Conservation (phyloP, 2,113 vertebrate species). For the Cyprinus carpio region DNA sequence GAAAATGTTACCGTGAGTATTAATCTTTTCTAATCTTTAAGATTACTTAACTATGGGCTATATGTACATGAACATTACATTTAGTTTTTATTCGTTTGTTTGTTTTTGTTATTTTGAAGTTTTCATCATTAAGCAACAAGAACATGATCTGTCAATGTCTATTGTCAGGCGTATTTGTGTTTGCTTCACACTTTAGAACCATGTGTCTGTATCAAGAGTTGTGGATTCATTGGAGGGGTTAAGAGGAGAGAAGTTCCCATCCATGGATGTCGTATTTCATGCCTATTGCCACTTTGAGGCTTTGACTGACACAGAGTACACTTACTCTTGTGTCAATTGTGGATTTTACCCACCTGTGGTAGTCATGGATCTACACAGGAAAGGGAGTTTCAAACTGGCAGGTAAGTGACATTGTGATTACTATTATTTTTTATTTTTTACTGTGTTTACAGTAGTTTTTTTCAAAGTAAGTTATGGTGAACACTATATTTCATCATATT, state of each 20-base stretch:
- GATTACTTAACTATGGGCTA: neutral
- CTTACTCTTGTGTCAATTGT: neutral
- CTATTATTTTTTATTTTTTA: too few species aligned
- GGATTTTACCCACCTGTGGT: neutral
- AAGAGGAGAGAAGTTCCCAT: neutral
- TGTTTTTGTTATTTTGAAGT: neutral
- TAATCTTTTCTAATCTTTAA: neutral
- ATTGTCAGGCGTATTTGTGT: too few species aligned
- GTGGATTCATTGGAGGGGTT: neutral
- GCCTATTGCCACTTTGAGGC: neutral
- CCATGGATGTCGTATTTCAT: neutral
- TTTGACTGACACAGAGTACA: neutral
- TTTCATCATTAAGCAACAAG: neutral
- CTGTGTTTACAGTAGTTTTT: neutral
- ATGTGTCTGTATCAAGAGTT: neutral
- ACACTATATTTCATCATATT: neutral
- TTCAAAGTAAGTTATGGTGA: neutral
- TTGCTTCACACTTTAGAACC: too few species aligned
- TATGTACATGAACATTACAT: neutral
- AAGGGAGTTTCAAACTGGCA: too few species aligned
- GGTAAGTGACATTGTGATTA: too few species aligned
- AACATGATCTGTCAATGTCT: too few species aligned
- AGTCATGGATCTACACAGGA: too few species aligned
- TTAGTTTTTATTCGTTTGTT: too few species aligned
- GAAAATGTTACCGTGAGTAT: neutral